A percentile compares a stretch with the other conserved stretches of the same genome.
phyloP scores from a whole-genome alignment of 2,113 vertebrate genomes.

The Larimichthys crocea region DNA sequence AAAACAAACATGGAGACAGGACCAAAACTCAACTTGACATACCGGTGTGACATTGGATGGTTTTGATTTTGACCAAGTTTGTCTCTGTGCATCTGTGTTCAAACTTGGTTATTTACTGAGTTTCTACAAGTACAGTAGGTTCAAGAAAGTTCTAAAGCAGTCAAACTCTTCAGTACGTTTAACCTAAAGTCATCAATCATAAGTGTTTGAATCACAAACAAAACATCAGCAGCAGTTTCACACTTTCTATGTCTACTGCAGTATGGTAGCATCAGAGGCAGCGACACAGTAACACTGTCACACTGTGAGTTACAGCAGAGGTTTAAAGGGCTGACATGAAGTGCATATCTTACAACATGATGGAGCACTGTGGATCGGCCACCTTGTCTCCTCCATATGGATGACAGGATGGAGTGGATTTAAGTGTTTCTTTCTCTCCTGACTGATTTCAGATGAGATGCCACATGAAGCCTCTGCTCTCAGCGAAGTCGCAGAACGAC shows the following conservation, averaged over 20 bases:
- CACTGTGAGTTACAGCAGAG: neutral
- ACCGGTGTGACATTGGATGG: no score
- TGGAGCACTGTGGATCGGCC: neutral
- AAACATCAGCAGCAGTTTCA: neutral
- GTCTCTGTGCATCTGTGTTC: neutral
- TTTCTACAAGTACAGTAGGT: neutral
- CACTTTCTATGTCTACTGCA: neutral
- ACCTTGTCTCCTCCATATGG: constrained; percentile 5
- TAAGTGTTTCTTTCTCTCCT: constrained; percentile 16
- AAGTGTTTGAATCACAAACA: neutral
- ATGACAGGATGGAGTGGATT: neutral
- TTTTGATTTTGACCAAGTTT: neutral
- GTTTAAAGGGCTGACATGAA: constrained; percentile 18
- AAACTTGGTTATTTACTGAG: no score
- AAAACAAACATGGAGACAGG: no score
- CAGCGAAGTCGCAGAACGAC: neutral
- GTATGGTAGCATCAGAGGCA: neutral
- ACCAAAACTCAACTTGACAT: no score
- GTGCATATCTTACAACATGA: constrained; percentile 9
- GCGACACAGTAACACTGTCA: neutral
- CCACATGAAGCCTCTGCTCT: neutral
- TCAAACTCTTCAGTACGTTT: neutral
- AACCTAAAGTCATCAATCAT: neutral
- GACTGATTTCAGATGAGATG: constrained; percentile 27
- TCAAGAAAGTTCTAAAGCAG: no score